Base-by-base conservation (phyloP, 2,888 invertebrate species). In the Prosapia bicincta region DNA sequence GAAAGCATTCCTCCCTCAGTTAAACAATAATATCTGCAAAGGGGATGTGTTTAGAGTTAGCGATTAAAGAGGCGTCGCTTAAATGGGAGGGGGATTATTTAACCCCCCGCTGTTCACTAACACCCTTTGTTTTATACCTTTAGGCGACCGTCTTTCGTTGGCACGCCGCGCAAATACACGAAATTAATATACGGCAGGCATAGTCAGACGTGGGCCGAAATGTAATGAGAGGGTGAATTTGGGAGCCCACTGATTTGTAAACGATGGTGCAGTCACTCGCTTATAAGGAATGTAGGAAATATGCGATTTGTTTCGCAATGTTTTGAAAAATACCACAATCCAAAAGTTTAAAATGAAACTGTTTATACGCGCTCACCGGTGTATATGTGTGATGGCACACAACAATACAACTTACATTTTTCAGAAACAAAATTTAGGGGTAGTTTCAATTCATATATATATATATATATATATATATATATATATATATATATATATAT, bases 21-120 rank as follows among this genome's bases (percentile, higher is more conserved):
- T 54, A 54, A 54, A 54, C 54, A 54, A 54, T 54, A 54, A 54
- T 54, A 54, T 54, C 54, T 54, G 54, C 20, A 20, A 54, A 54
- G 54, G 54, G 54, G 54, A 54, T 54, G 54, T 54, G n/a, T 54
- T 54, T 54, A 54, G 54, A 54, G 54, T 54, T 54, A 54, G 54
- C 54, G 54, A 54, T 54, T 54, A 54, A 54, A 54, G 54, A 54
- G 54, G 54, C 54, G 54, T 54, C 54, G 54, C 20, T 54, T 5
- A 10, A 54, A 13, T 20, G 54, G 54, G 54, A 5, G 54, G 54
- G 54, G 54, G 54, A 54, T 54, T 54, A 54, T 54, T 54, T 54
- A 54, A 54, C 54, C 54, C 54, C 54, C 54, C 20, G 20, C 54
- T 9, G 54, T 54, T 54, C 13, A 5, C n/a, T 9, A 20, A 54